Evolutionary conservation across 1,140 invertebrate species (phyloP), one percentile per base, ranked within the genome.

Genomic region (Oryctes rhinoceros): DNA sequence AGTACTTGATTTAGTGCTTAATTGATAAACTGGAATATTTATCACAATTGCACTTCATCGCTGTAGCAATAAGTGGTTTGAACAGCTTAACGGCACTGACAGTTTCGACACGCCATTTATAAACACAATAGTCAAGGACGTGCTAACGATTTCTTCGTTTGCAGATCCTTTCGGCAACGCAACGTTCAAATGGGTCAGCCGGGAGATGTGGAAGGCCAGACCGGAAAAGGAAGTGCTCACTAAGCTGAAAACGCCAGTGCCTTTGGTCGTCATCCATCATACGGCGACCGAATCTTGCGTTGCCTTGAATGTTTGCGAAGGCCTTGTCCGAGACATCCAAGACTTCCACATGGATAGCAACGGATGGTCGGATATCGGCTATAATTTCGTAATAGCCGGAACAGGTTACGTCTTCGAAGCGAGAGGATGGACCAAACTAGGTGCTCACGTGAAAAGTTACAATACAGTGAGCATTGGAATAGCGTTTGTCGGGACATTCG

Each of bases 301-400:
- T 13, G 86, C 86, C 47, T 83, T 86, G 13, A 85, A 85, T 0
- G 85, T 86, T 15, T 90, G 89, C 79, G 84, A 87, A 47, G 83
- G 84, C 0, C 80, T 87, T 3, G 86, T 89, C 35, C 88, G 90
- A 49, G 75, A 88, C 1, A 92, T 94, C 20, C 94, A 96, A 86
- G 91, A 88, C 13, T 95, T 91, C 83, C 94, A 96, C 85, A 93
- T 95, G 76, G 92, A 94, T 79, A 91, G 91, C 1, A 90, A 88
- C 47, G 84, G 88, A 0, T 90, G 91, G 91, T 86, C 86, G 39
- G 93, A 94, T 83, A 92, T 94, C 35, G 92, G 86, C 1, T 94
- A 93, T 84, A 96, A 93, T 84, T 96, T 96, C 84, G 84, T 96
- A 6, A 89, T 95, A 7, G 95, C 93, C 0, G 93, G 93, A 20